Evolutionary conservation across 2,888 invertebrate genomes (phyloP), one percentile per base, ranked within the genome.

Genomic region (Coelinius sp.): DNA sequence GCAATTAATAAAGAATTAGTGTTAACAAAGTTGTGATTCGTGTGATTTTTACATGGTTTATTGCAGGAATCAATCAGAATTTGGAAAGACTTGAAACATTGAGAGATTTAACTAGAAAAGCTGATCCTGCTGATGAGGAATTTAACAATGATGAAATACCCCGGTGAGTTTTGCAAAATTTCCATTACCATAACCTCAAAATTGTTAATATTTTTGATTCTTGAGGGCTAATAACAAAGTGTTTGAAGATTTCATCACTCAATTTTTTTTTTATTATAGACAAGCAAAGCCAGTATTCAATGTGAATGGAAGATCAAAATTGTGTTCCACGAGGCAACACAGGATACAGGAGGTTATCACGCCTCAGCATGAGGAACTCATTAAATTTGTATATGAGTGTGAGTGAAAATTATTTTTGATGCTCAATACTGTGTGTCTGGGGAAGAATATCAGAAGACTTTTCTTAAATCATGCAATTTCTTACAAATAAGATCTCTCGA

Each of bases 301-400:
- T 88, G 92, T 91, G 87, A 91, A 91, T 88, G 91, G 91, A 76
- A 91, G 91, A 87, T 91, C 91, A 83, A 92, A 90, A 88, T 90
- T 87, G 59, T 59, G 59, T 17, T 49, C 46, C 35, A 59, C 59
- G 59, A 59, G 59, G 35, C 59, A 86, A 88, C 91, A 90, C 81
- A 85, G 90, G 88, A 88, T 91, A 88, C 88, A 91, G 77, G 91
- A 92, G 85, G 89, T 88, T 64, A 90, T 93, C 76, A 91, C 92
- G 73, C 95, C 95, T 70, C 94, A 95, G 83, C 95, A 96, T 85
- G 95, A 95, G 85, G 95, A 95, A 89, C 92, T 96, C 78, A 94
- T 96, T 83, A 93, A 93, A 89, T 96, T 92, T 88, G 93, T 96
- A 82, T 93, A 94, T 88, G 95, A 95, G 88, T 95, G 95, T 96